Base-by-base conservation (phyloP, 1,140 invertebrate species). In the Dermatophagoides farinae region DNA sequence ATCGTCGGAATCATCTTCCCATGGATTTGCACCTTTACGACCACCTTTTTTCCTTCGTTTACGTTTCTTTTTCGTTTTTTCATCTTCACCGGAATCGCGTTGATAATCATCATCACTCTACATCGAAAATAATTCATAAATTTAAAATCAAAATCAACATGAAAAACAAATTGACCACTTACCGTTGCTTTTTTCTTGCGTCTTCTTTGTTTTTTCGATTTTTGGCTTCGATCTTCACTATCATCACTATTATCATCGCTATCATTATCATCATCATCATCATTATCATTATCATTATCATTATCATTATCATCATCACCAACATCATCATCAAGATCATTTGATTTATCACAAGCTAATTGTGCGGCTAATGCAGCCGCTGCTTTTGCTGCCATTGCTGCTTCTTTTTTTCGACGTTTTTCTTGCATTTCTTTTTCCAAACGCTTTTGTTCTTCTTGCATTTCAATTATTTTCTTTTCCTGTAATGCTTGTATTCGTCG, bases 401-500 rank as follows among this genome's bases (percentile, higher is more conserved):
- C 38, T 22, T 58, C 41, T 18, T 57, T 65, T 43, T 64, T 63
- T 41, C 63, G 62, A 11, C 63, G 61, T 40, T 66, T 44, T 43
- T 62, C 63, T 60, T 66, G 65, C 14, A 66, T 44, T 44, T 43
- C 38, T 22, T 61, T 55, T 41, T 63, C 63, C 49, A 64, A 62
- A 49, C 39, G 52, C 39, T 66, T 60, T 53, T 66, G 44, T 50
- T 65, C 46, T n/a, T 66, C 64, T 38, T 61, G 60, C 31, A 67
- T 23, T 25, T 67, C 65, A 10, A 61, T 49, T 44, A 62, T 57
- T 50, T 65, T 65, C 57, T 66, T 67, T 67, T 69, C 66, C 57
- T 66, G 67, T 23, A 62, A 52, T n/a, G 61, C 58, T 60, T 64
- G 62, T 50, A 70, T 83, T 80, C 66, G 79, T 77, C 53, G 78